Conservation (phyloP, 2,113 vertebrate species). For the Todiramphus chloris region DNA sequence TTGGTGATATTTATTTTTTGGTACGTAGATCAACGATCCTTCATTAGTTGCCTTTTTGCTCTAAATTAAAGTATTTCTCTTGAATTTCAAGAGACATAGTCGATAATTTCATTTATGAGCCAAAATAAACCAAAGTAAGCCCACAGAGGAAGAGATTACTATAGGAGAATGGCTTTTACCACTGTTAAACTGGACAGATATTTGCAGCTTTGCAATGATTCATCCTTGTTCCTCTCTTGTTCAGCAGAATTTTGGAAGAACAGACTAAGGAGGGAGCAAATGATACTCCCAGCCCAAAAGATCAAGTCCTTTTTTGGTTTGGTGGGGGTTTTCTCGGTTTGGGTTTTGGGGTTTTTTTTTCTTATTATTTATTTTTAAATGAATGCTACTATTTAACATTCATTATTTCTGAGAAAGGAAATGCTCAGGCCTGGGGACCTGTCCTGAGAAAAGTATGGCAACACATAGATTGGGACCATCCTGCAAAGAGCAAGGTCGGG, state of each 20-base stretch:
- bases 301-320: not conserved
- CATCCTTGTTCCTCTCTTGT: conserved; percentile 40
- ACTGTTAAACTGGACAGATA: conserved; percentile 32
- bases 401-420: not conserved
- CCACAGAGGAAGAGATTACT: conserved; percentile 35
- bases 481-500: not conserved
- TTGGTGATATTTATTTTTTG: conserved; percentile 34
- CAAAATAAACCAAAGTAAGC: conserved; percentile 10
- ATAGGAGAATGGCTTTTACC: not conserved
- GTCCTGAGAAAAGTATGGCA: not conserved
- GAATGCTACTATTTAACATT: not conserved
- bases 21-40: not conserved
- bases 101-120: not conserved
- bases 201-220: conserved; percentile 48
- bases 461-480: not conserved
- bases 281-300: not conserved
- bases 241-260: conserved; percentile 32
- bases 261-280: conserved; percentile 12
- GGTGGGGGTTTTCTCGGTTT: no score
- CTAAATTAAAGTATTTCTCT: conserved; percentile 31
- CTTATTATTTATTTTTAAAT: not conserved
- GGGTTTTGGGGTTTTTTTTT: no score
- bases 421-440: not conserved
- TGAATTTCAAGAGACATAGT: conserved; percentile 11
- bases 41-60: conserved; percentile 24